phyloP scores from a whole-genome alignment of 2,888 invertebrate species.

The Phytoseiulus persimilis region DNA sequence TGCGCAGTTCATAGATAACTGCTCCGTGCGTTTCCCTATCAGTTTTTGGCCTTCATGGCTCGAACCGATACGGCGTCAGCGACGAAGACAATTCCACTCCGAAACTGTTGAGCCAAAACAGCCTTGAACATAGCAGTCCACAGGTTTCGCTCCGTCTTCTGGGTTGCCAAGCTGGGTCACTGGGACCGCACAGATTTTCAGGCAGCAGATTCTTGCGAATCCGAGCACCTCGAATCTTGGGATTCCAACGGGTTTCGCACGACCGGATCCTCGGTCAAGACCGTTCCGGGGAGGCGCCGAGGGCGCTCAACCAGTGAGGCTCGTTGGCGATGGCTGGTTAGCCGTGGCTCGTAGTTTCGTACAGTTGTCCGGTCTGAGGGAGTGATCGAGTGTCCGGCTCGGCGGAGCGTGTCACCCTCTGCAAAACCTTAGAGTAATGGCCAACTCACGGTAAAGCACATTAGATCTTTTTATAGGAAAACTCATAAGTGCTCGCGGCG shows the following conservation, averaged over 20 bases:
- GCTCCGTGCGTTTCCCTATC: background rate
- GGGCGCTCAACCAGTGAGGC: background rate
- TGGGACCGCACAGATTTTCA: background rate
- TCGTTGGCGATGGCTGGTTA: background rate
- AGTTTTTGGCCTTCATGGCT: background rate
- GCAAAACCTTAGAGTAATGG: conserved; percentile 6
- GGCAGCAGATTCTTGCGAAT: background rate
- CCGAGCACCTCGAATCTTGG: too few relatives aligned
- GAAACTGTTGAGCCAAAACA: background rate
- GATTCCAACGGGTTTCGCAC: too few relatives aligned
- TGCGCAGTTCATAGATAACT: background rate
- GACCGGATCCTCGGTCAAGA: too few relatives aligned
- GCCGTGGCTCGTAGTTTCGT: background rate
- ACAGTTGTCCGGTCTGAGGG: background rate
- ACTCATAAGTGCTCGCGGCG: conserved; percentile 27
- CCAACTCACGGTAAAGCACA: conserved; percentile 34
- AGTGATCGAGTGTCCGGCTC: background rate
- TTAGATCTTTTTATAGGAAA: conserved; percentile 38
- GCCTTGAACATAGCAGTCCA: background rate
- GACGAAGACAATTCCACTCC: background rate
- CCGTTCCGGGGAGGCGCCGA: background rate
- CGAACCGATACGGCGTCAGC: background rate
- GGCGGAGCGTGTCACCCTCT: conserved; percentile 20
- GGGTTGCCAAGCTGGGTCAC: background rate
- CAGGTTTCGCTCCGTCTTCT: background rate